Conservation (phyloP, 2,113 vertebrate genomes). For the Dinomys branickii region DNA sequence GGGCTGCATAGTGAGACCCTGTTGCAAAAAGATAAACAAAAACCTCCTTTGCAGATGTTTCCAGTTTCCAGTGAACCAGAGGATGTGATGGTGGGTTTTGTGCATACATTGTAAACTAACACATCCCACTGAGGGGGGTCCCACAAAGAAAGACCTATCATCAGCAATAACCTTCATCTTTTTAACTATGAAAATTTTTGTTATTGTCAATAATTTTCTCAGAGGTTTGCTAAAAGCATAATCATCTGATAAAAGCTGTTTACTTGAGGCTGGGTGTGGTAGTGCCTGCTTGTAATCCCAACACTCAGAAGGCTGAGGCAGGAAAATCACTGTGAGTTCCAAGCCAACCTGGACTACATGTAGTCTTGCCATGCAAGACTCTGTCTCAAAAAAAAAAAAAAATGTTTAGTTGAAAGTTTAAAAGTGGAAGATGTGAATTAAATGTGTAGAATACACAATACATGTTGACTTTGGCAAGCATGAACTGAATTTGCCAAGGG, state of each 20-base stretch:
- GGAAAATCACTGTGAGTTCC: not conserved
- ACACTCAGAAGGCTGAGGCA: not conserved
- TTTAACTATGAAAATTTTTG: not conserved
- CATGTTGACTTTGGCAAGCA: conserved; percentile 30
- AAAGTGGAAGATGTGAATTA: conserved; percentile 40
- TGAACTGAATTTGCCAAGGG: not conserved
- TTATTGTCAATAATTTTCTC: conserved; percentile 32
- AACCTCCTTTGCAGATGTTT: not conserved
- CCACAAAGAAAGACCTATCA: not conserved
- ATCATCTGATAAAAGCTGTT: conserved; percentile 36
- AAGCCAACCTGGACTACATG: not conserved
- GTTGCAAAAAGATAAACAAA: not conserved
- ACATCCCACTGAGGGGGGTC: not conserved
- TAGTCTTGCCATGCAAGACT: too few species aligned
- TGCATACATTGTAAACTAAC: not conserved
- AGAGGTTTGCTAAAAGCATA: conserved; percentile 49
- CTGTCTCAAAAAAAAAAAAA: not conserved
- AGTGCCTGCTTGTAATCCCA: not conserved
- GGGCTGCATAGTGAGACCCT: not conserved
- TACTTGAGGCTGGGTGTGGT: not conserved
- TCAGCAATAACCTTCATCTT: conserved; percentile 58
- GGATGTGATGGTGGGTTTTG: not conserved
- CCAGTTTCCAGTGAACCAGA: not conserved
- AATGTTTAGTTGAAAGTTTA: conserved; percentile 54
- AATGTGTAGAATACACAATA: not conserved